A percentile compares a stretch with the other conserved stretches of the same genome.
Evolutionary conservation across 2,113 vertebrate species (phyloP).

Genomic region (Myotis brandtii): DNA sequence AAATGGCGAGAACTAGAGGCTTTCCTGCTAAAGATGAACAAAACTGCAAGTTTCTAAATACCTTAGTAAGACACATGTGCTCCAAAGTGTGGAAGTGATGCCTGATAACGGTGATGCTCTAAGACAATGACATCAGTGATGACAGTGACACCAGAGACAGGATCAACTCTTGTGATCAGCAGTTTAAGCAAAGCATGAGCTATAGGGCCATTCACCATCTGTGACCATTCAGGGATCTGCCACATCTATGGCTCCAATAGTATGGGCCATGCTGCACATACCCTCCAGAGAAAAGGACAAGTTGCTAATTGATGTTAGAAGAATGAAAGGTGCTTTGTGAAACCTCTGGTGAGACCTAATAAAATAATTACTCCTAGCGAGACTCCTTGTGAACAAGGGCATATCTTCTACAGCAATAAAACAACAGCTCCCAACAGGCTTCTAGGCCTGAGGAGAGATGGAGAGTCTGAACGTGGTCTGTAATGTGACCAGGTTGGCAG

Average conservation of each 20-base stretch:
- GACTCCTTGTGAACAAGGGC: background rate
- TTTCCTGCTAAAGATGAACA: background rate
- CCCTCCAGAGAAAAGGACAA: background rate
- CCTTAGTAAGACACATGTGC: background rate
- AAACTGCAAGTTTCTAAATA: background rate
- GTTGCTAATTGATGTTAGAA: no score
- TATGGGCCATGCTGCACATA: no score
- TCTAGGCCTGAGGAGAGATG: background rate
- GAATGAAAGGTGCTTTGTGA: background rate
- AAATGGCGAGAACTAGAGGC: background rate
- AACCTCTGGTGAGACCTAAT: no score
- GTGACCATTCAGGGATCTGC: background rate
- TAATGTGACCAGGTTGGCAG: background rate
- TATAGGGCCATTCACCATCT: background rate
- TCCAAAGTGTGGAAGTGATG: background rate
- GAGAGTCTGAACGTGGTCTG: background rate
- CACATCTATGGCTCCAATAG: background rate
- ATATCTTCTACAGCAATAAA: background rate
- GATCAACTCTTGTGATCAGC: no score
- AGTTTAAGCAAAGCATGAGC: background rate
- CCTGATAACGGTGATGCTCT: background rate
- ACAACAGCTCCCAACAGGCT: background rate
- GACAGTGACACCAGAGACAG: background rate
- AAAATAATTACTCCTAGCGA: background rate
- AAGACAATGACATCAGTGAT: background rate